Percentiles rank a stretch among this genome's conserved stretches.
Evolutionary conservation across 2,797 vertebrate genomes (phyloP).

Genomic region (Chrysocyon brachyurus): DNA sequence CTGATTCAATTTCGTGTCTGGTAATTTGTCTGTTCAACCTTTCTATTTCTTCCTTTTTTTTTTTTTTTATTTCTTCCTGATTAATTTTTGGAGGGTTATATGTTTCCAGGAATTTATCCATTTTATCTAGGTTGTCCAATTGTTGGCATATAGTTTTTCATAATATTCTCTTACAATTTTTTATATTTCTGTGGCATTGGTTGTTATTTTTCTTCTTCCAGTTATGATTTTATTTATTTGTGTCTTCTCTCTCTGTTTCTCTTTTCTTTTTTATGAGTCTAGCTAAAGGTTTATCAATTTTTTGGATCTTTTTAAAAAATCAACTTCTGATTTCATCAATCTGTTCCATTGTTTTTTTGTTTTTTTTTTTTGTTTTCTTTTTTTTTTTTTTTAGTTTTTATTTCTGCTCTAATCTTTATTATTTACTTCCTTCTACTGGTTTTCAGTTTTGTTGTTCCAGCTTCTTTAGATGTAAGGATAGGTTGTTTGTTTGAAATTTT

Average conservation of each 20-base stretch:
- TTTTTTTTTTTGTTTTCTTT: not conserved
- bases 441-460: not conserved
- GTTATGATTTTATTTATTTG: not conserved
- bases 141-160: not conserved
- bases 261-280: not conserved
- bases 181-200: not conserved
- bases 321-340: not conserved
- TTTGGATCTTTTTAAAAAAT: not conserved
- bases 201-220: not conserved
- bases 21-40: not conserved
- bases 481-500: not conserved
- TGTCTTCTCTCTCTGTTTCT: not conserved
- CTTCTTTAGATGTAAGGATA: not conserved
- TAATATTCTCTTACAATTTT: not conserved
- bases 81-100: not conserved
- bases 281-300: not conserved
- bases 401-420: not conserved
- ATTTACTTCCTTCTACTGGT: not conserved
- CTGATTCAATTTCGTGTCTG: not conserved
- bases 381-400: not conserved
- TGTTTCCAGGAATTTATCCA: not conserved
- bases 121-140: not conserved
- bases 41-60: not conserved
- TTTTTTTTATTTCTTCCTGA: not conserved
- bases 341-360: not conserved